Conservation (phyloP, 2,113 vertebrate genomes). For the Gorsachius goisagi region DNA sequence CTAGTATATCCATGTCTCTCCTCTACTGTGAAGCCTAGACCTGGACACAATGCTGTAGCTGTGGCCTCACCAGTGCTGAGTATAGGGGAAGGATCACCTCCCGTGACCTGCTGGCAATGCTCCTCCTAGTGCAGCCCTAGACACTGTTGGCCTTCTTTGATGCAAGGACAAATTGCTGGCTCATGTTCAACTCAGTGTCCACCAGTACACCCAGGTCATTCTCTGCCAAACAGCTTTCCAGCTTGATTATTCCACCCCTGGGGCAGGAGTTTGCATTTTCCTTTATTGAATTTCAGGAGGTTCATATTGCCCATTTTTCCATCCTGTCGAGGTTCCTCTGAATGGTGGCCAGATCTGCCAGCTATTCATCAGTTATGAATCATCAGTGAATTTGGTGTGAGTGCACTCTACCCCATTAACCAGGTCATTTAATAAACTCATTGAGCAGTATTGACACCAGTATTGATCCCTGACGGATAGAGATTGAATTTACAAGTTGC, state of each 20-base stretch:
- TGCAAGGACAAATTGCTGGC: accelerated
- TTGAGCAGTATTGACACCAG: background rate
- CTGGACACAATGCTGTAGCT: background rate
- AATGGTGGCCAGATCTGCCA: background rate
- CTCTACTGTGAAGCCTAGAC: background rate
- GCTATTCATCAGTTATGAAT: background rate
- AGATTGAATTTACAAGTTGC: background rate
- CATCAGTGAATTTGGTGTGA: background rate
- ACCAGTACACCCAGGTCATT: background rate
- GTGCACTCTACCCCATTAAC: background rate
- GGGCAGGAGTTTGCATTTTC: background rate
- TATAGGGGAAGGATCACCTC: background rate
- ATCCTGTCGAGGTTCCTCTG: background rate
- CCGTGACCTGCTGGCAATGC: background rate
- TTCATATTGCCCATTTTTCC: background rate
- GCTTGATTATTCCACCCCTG: background rate
- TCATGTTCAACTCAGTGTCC: background rate
- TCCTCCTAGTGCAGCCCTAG: background rate
- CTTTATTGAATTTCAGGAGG: background rate
- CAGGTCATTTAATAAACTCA: background rate
- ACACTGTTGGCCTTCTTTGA: accelerated
- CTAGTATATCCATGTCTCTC: background rate
- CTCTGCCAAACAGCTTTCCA: background rate
- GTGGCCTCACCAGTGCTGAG: background rate
- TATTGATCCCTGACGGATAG: background rate